Evolutionary conservation across 2,888 invertebrate species (phyloP).

Genomic region (Aethes cnicana): DNA sequence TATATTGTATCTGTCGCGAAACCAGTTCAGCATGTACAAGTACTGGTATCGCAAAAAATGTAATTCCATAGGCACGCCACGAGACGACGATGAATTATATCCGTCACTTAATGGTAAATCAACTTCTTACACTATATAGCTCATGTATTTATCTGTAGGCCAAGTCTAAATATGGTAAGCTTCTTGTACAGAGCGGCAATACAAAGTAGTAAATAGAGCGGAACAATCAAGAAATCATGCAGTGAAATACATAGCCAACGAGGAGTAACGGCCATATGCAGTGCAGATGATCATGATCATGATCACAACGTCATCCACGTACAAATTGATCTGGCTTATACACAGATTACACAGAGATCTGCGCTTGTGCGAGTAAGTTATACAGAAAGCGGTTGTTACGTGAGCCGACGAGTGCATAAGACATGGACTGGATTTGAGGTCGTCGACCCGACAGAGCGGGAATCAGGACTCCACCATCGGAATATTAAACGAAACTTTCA

Average conservation of each 20-base stretch:
- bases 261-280: not conserved
- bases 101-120: constrained; percentile 11
- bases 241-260: constrained; percentile 5
- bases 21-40: constrained; percentile 19
- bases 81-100: not conserved
- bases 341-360: constrained; percentile 6
- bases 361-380: constrained; percentile 34
- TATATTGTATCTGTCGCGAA: not conserved
- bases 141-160: no score
- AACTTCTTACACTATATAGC: constrained; percentile 6
- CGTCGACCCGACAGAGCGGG: constrained; percentile 72
- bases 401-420: constrained; percentile 71
- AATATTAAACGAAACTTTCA: constrained; percentile 60
- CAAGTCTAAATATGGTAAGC: constrained; percentile 8
- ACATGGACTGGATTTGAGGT: constrained; percentile 77
- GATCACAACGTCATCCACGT: not conserved
- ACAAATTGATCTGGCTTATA: not conserved
- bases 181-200: not conserved
- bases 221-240: constrained; percentile 15
- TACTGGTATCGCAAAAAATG: constrained; percentile 19
- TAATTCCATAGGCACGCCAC: constrained; percentile 10
- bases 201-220: constrained; percentile 7
- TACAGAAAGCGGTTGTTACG: constrained; percentile 75
- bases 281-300: not conserved
- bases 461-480: constrained; percentile 74